phyloP scores from a whole-genome alignment of 2,888 invertebrate genomes.

The Dasysyrphus albostriatus region DNA sequence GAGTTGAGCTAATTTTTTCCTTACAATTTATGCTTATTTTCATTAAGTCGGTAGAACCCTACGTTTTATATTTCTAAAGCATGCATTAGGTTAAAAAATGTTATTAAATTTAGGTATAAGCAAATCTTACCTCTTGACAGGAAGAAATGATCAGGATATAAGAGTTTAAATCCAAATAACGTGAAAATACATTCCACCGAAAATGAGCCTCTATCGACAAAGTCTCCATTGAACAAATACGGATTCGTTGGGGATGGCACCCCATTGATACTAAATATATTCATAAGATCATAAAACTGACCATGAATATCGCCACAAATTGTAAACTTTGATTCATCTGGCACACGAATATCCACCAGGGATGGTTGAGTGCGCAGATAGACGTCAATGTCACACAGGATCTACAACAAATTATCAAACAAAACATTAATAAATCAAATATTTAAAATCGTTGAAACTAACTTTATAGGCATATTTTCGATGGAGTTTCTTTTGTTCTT shows the following conservation, averaged over 20 bases:
- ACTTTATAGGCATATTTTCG: conserved; percentile 98
- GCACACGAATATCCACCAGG: conserved; percentile 94
- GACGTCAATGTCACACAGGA: conserved; percentile 94
- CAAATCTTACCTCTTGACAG: conserved; percentile 93
- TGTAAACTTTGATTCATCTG: conserved; percentile 95
- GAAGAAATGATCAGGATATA: conserved; percentile 98
- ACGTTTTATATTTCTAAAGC: too few species aligned
- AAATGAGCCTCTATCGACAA: conserved; percentile 99
- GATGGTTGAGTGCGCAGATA: conserved; percentile 94
- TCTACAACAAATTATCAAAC: conserved; percentile 85
- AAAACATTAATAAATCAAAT: neutral
- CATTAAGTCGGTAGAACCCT: too few species aligned
- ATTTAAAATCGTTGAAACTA: neutral
- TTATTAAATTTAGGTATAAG: too few species aligned
- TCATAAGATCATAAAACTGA: conserved; percentile 98
- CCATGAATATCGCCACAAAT: conserved; percentile 99
- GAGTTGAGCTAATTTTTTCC: too few species aligned
- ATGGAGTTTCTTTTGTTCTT: conserved; percentile 96
- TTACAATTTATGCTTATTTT: too few species aligned
- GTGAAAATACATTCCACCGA: conserved; percentile 99
- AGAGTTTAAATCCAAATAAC: conserved; percentile 97
- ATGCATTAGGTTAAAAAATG: too few species aligned
- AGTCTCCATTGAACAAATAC: conserved; percentile 99
- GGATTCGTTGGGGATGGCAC: conserved; percentile 97
- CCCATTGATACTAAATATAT: conserved; percentile 99